Percentiles rank a stretch among this genome's conserved stretches.
These are phyloP conservation scores for Centrocercus urophasianus DNA, from an alignment of 2,113 vertebrate species.

Conservation along the genomic window DNA sequence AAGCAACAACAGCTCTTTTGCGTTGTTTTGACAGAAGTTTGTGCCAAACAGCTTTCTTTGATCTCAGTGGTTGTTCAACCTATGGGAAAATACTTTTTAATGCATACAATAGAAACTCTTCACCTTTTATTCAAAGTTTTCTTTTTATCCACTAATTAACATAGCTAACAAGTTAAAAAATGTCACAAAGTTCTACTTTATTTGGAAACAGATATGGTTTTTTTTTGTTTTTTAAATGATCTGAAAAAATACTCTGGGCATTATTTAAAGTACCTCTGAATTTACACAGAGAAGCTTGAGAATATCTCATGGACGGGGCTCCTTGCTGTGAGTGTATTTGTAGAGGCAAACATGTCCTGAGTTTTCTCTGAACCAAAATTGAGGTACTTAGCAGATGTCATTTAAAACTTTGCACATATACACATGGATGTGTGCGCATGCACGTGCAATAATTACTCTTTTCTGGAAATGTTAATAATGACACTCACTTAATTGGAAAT, in stretches of 20 bases:
- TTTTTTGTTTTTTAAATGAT: not conserved
- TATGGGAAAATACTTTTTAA: conserved; percentile 59
- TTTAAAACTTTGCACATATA: not conserved
- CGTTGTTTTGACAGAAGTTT: conserved; percentile 97
- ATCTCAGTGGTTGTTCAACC: conserved; percentile 97
- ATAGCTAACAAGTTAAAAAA: not conserved
- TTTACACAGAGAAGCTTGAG: not conserved
- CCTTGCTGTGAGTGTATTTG: not conserved
- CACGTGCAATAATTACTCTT: not conserved
- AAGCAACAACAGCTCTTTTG: conserved; percentile 96
- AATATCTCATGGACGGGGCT: not conserved
- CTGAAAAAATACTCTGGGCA: not conserved
- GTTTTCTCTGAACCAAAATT: not conserved
- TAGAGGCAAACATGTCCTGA: not conserved
- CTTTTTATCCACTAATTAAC: not conserved
- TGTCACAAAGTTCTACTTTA: not conserved
- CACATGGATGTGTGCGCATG: fast-evolving
- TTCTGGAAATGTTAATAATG: not conserved
- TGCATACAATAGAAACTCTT: not conserved
- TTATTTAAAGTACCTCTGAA: not conserved
- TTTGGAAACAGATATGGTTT: not conserved
- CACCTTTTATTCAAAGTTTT: not conserved
- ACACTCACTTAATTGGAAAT: not conserved
- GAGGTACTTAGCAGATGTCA: not conserved
- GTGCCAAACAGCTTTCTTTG: conserved; percentile 98